These are phyloP conservation scores for Protosalanx chinensis DNA, from an alignment of 2,797 vertebrate species.

Conservation along the genomic window DNA sequence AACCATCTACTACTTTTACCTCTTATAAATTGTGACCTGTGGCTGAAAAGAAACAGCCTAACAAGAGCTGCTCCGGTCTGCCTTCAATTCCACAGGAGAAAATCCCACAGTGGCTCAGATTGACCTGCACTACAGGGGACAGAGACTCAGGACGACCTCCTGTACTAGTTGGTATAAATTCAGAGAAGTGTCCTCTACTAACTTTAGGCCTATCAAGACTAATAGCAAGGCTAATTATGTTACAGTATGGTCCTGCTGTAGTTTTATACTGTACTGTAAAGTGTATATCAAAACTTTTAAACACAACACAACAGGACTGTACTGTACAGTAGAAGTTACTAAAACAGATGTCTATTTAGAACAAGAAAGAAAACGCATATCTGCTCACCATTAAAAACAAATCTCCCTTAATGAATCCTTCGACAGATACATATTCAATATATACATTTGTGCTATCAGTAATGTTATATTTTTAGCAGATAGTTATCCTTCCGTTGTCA, in stretches of 20 bases:
- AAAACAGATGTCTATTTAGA: neutral
- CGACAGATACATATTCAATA: neutral
- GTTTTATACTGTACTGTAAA: neutral
- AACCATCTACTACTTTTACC: conserved; percentile 12
- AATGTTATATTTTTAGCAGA: neutral
- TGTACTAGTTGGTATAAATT: conserved; percentile 27
- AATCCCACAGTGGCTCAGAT: conserved; percentile 21
- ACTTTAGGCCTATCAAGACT: neutral
- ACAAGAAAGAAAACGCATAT: neutral
- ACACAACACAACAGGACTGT: too few species aligned
- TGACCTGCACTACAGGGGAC: conserved; percentile 17
- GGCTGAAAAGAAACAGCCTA: neutral
- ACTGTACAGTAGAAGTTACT: neutral
- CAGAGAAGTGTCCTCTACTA: conserved; percentile 20
- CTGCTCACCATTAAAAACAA: neutral
- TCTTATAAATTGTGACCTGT: conserved; percentile 2
- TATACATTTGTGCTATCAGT: neutral
- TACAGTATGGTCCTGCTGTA: neutral
- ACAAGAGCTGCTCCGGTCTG: conserved; percentile 23
- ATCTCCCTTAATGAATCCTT: neutral
- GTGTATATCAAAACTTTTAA: neutral
- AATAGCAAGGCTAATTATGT: neutral
- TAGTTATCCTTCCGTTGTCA: neutral
- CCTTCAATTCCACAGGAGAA: neutral
- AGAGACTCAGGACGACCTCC: conserved; percentile 14